phyloP scores from a whole-genome alignment of 2,797 vertebrate genomes.

The Telmatherina bonti region DNA sequence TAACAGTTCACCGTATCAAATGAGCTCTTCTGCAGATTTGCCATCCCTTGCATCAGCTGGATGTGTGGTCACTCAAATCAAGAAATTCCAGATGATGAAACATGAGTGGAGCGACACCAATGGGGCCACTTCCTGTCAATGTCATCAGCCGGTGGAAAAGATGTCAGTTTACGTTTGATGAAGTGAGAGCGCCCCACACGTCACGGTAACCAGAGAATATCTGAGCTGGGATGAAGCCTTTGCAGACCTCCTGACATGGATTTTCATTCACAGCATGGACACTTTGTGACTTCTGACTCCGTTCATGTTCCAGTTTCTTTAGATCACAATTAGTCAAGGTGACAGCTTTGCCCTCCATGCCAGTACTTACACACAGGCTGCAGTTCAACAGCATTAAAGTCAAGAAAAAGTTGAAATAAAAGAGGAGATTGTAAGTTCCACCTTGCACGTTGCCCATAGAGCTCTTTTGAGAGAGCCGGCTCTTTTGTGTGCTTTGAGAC shows the following conservation, averaged over 20 bases:
- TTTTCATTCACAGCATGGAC: constrained; percentile 22
- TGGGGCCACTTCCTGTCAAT: constrained; percentile 39
- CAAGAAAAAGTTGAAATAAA: background rate
- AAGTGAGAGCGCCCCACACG: constrained; percentile 32
- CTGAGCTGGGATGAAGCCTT: constrained; percentile 6
- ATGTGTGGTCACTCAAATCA: background rate
- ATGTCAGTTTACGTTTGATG: constrained; percentile 13
- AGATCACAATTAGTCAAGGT: constrained; percentile 19
- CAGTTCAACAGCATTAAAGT: background rate
- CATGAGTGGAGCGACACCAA: constrained; percentile 14
- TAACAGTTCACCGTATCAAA: background rate
- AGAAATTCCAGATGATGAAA: constrained; percentile 37
- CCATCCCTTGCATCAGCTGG: background rate
- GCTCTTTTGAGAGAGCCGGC: no score
- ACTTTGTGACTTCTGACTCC: background rate
- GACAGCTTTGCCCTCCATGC: constrained; percentile 9
- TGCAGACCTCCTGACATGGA: constrained; percentile 12
- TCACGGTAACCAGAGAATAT: background rate
- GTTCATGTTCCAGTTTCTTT: background rate
- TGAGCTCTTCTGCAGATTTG: constrained; percentile 13
- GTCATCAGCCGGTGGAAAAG: constrained; percentile 16
- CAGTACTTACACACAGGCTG: constrained; percentile 3
- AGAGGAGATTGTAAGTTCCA: no score
- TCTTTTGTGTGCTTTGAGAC: no score
- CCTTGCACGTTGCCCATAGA: no score